phyloP scores from a whole-genome alignment of 2,888 invertebrate genomes.

The Drosophila diplacantha region DNA sequence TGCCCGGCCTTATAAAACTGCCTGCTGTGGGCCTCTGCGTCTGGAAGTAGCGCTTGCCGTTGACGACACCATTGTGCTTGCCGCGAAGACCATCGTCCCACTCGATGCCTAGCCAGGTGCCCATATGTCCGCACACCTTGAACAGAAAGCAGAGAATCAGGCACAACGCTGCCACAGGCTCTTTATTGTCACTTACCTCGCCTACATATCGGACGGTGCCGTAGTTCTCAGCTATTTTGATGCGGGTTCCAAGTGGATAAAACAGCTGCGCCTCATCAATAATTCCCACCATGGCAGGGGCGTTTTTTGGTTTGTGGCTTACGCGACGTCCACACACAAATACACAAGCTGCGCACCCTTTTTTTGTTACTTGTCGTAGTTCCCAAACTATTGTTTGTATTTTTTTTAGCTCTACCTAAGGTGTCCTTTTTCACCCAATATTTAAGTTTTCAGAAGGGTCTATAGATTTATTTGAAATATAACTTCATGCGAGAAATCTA shows the following conservation, averaged over 20 bases:
- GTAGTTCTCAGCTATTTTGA: constrained; percentile 74
- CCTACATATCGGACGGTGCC: constrained; percentile 89
- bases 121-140: constrained; percentile 82
- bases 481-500: constrained; percentile 18
- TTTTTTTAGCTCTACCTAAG: not conserved
- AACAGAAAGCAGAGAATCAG: not conserved
- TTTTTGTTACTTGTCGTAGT: constrained; percentile 8
- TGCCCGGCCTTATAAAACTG: constrained; percentile 91
- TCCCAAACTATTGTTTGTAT: not conserved
- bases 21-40: constrained; percentile 88
- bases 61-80: constrained; percentile 93
- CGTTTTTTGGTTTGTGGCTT: constrained; percentile 30
- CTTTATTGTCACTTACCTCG: constrained; percentile 75
- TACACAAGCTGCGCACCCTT: constrained; percentile 10
- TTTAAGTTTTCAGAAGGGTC: not conserved
- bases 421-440: not conserved
- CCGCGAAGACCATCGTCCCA: constrained; percentile 95
- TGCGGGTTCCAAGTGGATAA: constrained; percentile 75
- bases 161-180: not conserved
- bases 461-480: not conserved
- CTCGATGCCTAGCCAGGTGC: constrained; percentile 95
- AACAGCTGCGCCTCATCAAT: constrained; percentile 75
- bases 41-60: constrained; percentile 89
- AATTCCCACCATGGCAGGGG: constrained; percentile 75
- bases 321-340: constrained; percentile 28